Conservation (phyloP, 2,113 vertebrate species). For the Tinamus guttatus region DNA sequence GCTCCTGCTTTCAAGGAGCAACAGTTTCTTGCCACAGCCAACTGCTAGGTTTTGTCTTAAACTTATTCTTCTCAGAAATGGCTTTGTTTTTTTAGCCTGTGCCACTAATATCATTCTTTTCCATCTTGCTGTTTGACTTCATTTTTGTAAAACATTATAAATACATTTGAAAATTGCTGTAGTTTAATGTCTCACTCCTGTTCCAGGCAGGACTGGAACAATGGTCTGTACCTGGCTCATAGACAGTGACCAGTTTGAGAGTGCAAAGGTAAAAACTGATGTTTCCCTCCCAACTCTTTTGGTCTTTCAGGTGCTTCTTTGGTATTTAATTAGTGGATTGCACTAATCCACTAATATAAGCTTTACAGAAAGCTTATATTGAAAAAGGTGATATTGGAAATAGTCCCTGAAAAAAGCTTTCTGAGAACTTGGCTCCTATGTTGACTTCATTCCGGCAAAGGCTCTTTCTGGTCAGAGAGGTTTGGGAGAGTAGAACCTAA, state of each 20-base stretch:
- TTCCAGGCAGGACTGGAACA: slow-evolving; percentile 92
- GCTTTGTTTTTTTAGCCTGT: not conserved
- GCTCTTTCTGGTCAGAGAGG: not conserved
- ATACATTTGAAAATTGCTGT: not conserved
- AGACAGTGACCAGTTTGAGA: slow-evolving; percentile 88
- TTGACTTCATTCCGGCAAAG: not conserved
- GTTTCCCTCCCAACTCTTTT: not conserved
- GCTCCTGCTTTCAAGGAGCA: not conserved
- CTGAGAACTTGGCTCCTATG: not conserved
- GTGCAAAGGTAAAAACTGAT: slow-evolving; percentile 83
- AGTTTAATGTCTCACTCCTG: not conserved
- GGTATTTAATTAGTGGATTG: not conserved
- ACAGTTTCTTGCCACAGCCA: not conserved
- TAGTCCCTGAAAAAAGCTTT: not conserved
- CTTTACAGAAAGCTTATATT: not conserved
- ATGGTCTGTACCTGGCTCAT: slow-evolving; percentile 93
- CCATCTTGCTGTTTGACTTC: not conserved
- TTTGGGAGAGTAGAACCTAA: not conserved
- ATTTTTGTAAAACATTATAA: not conserved
- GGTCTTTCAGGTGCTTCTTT: not conserved
- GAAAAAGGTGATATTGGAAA: not conserved
- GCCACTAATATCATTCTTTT: not conserved
- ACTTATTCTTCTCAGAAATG: not conserved
- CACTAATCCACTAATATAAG: not conserved
- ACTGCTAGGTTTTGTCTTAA: not conserved